Base-by-base conservation (phyloP, 2,888 invertebrate genomes). In the Conistra vaccinii region DNA sequence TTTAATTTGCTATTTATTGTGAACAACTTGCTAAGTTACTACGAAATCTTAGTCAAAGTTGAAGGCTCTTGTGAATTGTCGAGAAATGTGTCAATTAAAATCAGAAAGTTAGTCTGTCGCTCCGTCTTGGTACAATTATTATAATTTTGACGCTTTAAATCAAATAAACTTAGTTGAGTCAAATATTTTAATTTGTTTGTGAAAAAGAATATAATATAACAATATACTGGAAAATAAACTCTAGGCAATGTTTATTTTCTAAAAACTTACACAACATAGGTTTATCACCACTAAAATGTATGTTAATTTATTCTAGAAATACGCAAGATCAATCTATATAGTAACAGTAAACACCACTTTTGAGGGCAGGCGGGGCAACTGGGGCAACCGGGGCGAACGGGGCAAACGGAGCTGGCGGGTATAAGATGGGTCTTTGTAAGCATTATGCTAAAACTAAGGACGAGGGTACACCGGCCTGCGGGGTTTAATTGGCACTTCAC, bases 371-470 rank as follows among this genome's bases (percentile, higher is more conserved):
- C 58, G 48, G 70, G 80, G 63, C 60, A 69, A 53, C 29, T 26
- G 20, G 73, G 72, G 58, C 69, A 51, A 60, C 17, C 55, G 45
- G 63, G 69, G 70, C 65, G 39, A 67, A 35, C 63, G 61, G 63
- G 57, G 65, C 65, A 29, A 60, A 23, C 32, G 57, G 67, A 76
- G 61, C 67, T 32, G 67, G 57, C 39, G 71, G 79, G 73, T 69
- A 68, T 69, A 82, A 80, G 69, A 80, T 74, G 77, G 69, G 69
- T 60, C 84, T 87, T 86, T 87, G 87, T 87, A 81, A 81, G 87
- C 87, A 81, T 87, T 87, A 87, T 87, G 87, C 86, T 85, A 87
- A 87, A 76, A 63, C 86, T 75, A 62, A 71, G 77, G 80, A 80
- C 76, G 80, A 83, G 79, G 80, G 80, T 70, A 74, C 70, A 78